phyloP scores from a whole-genome alignment of 2,888 invertebrate genomes.

The Orthosia cruda region DNA sequence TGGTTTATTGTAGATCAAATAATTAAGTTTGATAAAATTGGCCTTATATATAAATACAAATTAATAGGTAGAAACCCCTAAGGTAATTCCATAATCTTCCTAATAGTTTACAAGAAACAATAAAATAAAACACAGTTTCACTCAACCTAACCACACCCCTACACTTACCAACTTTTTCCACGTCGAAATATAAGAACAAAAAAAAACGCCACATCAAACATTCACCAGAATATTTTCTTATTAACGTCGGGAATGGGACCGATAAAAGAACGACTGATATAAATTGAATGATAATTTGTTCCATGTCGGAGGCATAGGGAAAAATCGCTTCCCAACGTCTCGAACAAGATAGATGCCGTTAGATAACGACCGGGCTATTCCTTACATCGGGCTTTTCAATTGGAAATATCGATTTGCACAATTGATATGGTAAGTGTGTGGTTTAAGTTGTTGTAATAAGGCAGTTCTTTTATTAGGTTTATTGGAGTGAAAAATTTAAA shows the following conservation, averaged over 20 bases:
- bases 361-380: slow-evolving; percentile 75
- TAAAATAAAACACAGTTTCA: not conserved
- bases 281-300: slow-evolving; percentile 88
- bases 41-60: too few species aligned
- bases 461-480: not conserved
- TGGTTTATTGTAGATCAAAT: too few species aligned
- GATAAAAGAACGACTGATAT: slow-evolving; percentile 81
- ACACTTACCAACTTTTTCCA: not conserved
- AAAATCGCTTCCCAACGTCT: slow-evolving; percentile 79
- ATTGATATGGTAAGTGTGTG: slow-evolving; percentile 63
- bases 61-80: too few species aligned
- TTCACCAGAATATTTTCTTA: slow-evolving; percentile 65
- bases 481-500: not conserved
- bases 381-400: slow-evolving; percentile 76
- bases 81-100: too few species aligned
- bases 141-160: not conserved
- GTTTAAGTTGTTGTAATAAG: slow-evolving; percentile 55
- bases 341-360: slow-evolving; percentile 78
- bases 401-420: slow-evolving; percentile 73
- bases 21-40: too few species aligned
- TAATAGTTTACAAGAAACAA: not conserved
- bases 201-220: slow-evolving; percentile 57
- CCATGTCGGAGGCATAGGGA: slow-evolving; percentile 79
- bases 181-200: slow-evolving; percentile 33
- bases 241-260: slow-evolving; percentile 75